Conservation (phyloP, 2,797 vertebrate species). For the Pipistrellus pygmaeus region DNA sequence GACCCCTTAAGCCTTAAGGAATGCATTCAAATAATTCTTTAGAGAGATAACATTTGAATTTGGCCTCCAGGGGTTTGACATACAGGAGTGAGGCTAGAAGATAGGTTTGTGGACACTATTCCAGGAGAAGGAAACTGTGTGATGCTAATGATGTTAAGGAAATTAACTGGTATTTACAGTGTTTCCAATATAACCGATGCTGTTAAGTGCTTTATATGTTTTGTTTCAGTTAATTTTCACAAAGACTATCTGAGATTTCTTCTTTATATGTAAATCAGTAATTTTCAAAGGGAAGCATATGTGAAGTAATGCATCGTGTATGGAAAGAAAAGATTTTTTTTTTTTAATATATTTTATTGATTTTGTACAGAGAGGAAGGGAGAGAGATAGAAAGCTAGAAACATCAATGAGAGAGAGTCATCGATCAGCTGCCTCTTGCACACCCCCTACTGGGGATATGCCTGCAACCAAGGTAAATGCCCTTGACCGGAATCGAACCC, state of each 20-base stretch:
- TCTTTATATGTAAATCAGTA: background rate
- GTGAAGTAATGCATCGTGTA: background rate
- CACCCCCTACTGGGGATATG: too few relatives aligned
- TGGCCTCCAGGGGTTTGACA: background rate
- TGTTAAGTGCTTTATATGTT: background rate
- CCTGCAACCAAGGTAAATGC: too few relatives aligned
- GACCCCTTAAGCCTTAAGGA: background rate
- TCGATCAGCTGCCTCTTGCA: too few relatives aligned
- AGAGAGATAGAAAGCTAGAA: too few relatives aligned
- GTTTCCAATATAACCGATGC: background rate
- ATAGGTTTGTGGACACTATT: background rate
- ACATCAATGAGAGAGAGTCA: too few relatives aligned
- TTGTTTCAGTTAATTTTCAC: background rate
- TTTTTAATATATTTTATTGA: too few relatives aligned
- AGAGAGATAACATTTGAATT: background rate
- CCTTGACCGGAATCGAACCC: too few relatives aligned
- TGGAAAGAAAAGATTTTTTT: background rate
- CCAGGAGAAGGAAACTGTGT: background rate
- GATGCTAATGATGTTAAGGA: background rate
- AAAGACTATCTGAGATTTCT: background rate
- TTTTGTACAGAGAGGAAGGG: too few relatives aligned
- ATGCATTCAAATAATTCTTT: background rate
- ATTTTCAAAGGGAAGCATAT: slow-evolving; percentile 18
- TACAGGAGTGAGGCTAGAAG: background rate
- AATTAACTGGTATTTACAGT: background rate